Percentiles rank a stretch among this genome's conserved stretches.
Evolutionary conservation across 2,113 vertebrate genomes (phyloP).

Genomic region (Nannospalax galili): DNA sequence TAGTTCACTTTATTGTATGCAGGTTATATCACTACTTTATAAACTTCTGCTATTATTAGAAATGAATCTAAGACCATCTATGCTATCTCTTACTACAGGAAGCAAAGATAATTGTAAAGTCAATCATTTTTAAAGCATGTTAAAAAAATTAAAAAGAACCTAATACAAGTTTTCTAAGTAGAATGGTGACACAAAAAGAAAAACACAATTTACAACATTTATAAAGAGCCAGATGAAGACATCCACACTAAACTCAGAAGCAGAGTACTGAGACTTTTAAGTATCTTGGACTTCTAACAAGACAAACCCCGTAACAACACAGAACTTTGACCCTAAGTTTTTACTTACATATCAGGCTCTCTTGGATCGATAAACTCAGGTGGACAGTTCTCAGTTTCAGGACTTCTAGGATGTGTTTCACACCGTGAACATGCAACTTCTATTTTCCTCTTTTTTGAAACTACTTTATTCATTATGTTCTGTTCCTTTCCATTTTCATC

Average conservation of each 20-base stretch:
- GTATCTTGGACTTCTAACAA: too few species aligned
- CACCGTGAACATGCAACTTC: constrained; percentile 76
- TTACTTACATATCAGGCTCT: constrained; percentile 79
- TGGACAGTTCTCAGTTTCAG: constrained; percentile 52
- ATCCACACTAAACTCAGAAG: constrained; percentile 35
- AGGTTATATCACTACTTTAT: constrained; percentile 16
- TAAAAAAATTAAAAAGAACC: not conserved
- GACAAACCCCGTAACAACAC: too few species aligned
- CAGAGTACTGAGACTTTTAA: not conserved
- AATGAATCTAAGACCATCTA: constrained; percentile 19
- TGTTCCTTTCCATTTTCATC: constrained; percentile 70
- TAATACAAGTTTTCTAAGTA: constrained; percentile 24
- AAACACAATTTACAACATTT: not conserved
- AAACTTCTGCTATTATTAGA: constrained; percentile 53
- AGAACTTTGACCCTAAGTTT: not conserved
- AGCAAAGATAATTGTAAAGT: constrained; percentile 9
- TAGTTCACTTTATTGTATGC: constrained; percentile 18
- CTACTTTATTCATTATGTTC: constrained; percentile 48
- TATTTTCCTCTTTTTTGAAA: constrained; percentile 83
- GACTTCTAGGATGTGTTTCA: constrained; percentile 39
- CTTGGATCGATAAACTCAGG: constrained; percentile 47
- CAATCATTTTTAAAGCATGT: constrained; percentile 39
- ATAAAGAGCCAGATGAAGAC: constrained; percentile 21
- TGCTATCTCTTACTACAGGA: not conserved
- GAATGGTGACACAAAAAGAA: constrained; percentile 42